Conservation (phyloP, 2,113 vertebrate species). For the Saguinus imperator region DNA sequence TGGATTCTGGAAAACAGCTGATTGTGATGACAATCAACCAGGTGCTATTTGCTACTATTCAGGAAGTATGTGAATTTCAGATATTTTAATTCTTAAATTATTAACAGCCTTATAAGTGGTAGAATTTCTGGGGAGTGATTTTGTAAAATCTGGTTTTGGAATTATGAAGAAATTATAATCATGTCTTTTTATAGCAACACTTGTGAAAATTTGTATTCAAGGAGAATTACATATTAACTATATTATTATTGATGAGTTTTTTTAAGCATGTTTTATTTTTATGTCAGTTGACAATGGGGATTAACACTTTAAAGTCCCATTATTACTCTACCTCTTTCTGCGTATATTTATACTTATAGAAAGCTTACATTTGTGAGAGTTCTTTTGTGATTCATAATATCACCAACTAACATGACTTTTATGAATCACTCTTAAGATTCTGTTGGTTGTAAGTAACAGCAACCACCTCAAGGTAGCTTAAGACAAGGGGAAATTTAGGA, state of each 20-base stretch:
- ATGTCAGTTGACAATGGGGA: background rate
- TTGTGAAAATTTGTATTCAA: conserved; percentile 25
- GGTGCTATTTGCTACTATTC: conserved; percentile 93
- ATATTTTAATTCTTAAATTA: conserved; percentile 25
- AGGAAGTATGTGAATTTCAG: conserved; percentile 83
- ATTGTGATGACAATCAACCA: conserved; percentile 86
- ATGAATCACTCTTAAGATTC: conserved; percentile 8
- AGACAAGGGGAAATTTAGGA: background rate
- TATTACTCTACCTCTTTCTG: background rate
- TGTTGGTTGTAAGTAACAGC: background rate
- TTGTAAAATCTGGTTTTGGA: conserved; percentile 50
- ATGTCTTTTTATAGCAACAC: background rate
- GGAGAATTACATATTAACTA: background rate
- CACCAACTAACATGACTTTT: background rate
- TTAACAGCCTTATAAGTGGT: background rate
- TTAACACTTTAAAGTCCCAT: background rate
- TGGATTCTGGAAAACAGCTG: conserved; percentile 94
- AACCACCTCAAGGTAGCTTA: background rate
- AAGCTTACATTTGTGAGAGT: background rate
- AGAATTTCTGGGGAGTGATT: background rate
- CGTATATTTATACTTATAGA: background rate
- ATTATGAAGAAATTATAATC: background rate
- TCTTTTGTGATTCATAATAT: conserved; percentile 37
- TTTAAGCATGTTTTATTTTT: conserved; percentile 41
- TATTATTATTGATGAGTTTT: conserved; percentile 33